Conservation (phyloP, 2,113 vertebrate species). For the Chaenocephalus aceratus region DNA sequence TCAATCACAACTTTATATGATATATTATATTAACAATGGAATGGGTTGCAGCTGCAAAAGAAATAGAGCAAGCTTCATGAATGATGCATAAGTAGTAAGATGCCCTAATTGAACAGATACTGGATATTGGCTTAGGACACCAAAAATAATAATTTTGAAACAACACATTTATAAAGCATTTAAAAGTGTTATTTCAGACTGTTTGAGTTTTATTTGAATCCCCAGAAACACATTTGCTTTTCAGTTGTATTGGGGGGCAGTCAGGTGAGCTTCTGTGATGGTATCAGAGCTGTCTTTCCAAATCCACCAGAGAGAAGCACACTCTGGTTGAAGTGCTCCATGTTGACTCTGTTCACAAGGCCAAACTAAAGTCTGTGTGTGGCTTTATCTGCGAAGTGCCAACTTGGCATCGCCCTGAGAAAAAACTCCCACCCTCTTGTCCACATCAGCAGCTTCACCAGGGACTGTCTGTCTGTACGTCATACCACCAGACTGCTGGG, state of each 20-base stretch:
- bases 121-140: neutral
- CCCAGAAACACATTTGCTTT: neutral
- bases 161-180: neutral
- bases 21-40: neutral
- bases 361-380: slow-evolving; percentile 48
- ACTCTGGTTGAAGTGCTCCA: slow-evolving; percentile 25
- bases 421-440: slow-evolving; percentile 27
- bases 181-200: neutral
- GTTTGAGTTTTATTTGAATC: slow-evolving; percentile 1
- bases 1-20: neutral
- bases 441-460: slow-evolving; percentile 28
- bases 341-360: slow-evolving; percentile 23
- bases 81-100: neutral
- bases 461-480: slow-evolving; percentile 34
- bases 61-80: neutral
- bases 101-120: neutral
- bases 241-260: neutral
- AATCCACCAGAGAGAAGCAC: slow-evolving; percentile 13
- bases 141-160: neutral
- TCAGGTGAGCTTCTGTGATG: neutral
- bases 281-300: neutral
- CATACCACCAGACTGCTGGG: slow-evolving; percentile 33
- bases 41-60: neutral
- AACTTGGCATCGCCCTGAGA: slow-evolving; percentile 47
- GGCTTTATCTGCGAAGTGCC: slow-evolving; percentile 47